phyloP scores from a whole-genome alignment of 2,113 vertebrate genomes.

The Barnardius zonarius region DNA sequence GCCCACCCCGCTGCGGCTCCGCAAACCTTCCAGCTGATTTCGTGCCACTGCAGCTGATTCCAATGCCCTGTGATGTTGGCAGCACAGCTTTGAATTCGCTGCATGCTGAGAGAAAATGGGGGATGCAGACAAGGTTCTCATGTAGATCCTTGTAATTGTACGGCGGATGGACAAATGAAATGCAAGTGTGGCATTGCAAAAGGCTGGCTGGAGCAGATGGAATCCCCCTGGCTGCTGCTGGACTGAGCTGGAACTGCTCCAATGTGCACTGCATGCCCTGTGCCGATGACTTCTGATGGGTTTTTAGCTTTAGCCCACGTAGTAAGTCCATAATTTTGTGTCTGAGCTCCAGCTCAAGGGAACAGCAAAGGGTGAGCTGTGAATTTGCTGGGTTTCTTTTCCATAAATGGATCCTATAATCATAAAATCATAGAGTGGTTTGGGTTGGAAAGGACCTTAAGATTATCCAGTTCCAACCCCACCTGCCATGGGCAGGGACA shows the following conservation, averaged over 20 bases:
- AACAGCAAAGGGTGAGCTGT: background rate
- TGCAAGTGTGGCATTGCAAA: background rate
- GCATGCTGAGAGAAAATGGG: background rate
- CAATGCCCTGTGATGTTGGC: background rate
- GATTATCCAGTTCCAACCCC: background rate
- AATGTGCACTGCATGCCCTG: rapidly evolving
- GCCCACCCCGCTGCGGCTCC: background rate
- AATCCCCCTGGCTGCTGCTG: background rate
- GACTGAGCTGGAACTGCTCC: conserved; percentile 1
- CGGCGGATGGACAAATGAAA: background rate
- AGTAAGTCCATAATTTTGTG: background rate
- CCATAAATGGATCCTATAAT: background rate
- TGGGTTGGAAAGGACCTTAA: background rate
- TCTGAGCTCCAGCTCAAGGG: background rate
- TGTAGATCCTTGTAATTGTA: background rate
- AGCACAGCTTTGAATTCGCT: background rate
- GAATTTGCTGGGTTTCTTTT: background rate
- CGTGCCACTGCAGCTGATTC: background rate
- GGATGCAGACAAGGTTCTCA: background rate
- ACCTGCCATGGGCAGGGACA: background rate
- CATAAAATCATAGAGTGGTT: background rate
- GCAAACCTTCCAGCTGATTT: conserved; percentile 28
- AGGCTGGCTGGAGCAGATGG: conserved; percentile 46
- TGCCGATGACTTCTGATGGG: background rate
- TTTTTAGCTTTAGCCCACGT: background rate